Percentiles rank a stretch among this genome's conserved stretches.
These are phyloP conservation scores for Adelosebastes latens DNA, from an alignment of 2,797 vertebrate genomes.

Conservation along the genomic window DNA sequence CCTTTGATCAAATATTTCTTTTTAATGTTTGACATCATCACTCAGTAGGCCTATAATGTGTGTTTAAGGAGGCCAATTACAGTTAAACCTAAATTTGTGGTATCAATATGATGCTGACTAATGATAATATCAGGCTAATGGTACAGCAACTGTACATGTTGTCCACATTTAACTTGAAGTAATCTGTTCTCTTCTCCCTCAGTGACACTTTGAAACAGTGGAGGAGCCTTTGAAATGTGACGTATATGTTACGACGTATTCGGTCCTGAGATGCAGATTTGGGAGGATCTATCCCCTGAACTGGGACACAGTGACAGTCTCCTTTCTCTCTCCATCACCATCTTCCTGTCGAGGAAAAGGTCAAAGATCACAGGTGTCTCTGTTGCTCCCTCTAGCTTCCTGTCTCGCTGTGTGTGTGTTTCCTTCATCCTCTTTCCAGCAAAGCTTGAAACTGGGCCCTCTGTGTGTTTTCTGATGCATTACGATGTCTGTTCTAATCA, in stretches of 20 bases:
- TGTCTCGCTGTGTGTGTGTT: constrained; percentile 70
- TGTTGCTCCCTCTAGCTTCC: constrained; percentile 75
- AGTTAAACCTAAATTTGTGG: neutral
- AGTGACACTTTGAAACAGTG: neutral
- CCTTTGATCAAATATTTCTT: neutral
- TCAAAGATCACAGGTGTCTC: constrained; percentile 84
- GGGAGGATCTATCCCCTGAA: neutral
- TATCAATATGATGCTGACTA: neutral
- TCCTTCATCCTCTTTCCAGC: constrained; percentile 74
- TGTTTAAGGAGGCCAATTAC: neutral
- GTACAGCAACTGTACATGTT: neutral
- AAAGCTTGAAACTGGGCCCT: constrained; percentile 41
- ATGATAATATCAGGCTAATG: neutral
- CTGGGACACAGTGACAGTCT: constrained; percentile 27
- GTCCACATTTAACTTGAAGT: neutral
- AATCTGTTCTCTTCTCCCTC: constrained; percentile 1
- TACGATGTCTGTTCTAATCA: neutral
- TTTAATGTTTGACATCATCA: neutral
- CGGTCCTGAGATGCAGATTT: neutral
- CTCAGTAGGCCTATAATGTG: neutral
- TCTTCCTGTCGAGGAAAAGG: constrained; percentile 80
- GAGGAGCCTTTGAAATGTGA: neutral
- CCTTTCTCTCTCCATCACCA: constrained; percentile 70
- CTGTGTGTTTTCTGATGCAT: neutral
- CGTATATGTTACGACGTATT: neutral